Evolutionary conservation across 1,140 invertebrate species (phyloP).

Genomic region (Zaprionus taronus): DNA sequence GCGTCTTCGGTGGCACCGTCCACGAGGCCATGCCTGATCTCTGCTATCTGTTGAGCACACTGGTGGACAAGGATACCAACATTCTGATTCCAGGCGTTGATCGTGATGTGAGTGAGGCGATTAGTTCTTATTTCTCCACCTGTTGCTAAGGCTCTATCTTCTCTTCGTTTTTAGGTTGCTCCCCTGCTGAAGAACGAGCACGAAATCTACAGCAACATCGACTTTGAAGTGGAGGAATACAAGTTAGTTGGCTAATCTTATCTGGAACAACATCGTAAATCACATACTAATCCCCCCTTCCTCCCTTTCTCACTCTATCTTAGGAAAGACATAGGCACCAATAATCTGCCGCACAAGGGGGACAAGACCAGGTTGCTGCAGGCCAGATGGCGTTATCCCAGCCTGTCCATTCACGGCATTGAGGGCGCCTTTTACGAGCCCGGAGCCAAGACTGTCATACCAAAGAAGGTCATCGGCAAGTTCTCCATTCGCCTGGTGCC

Average conservation of each 20-base stretch:
- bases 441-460: conserved; percentile 98
- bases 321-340: conserved; percentile 89
- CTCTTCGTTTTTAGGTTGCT: conserved; percentile 58
- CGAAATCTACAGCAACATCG: conserved; percentile 93
- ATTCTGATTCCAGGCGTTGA: conserved; percentile 93
- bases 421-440: conserved; percentile 94
- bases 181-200: conserved; percentile 90
- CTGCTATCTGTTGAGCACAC: conserved; percentile 92
- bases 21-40: conserved; percentile 96
- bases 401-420: conserved; percentile 96
- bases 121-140: not conserved
- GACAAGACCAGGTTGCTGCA: conserved; percentile 92
- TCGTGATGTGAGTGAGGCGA: conserved; percentile 86
- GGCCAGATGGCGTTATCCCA: conserved; percentile 96
- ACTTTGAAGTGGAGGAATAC: conserved; percentile 95
- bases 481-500: conserved; percentile 98
- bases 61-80: conserved; percentile 93
- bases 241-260: conserved; percentile 76
- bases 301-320: conserved; percentile 25
- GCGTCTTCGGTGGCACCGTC: conserved; percentile 96
- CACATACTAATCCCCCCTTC: conserved; percentile 16
- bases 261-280: conserved; percentile 52
- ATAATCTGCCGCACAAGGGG: conserved; percentile 89
- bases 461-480: conserved; percentile 97
- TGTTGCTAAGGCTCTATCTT: conserved; percentile 20